A percentile compares a stretch with the other conserved stretches of the same genome.
These are phyloP conservation scores for Penaeus chinensis DNA, from an alignment of 1,140 invertebrate genomes.

Conservation along the genomic window DNA sequence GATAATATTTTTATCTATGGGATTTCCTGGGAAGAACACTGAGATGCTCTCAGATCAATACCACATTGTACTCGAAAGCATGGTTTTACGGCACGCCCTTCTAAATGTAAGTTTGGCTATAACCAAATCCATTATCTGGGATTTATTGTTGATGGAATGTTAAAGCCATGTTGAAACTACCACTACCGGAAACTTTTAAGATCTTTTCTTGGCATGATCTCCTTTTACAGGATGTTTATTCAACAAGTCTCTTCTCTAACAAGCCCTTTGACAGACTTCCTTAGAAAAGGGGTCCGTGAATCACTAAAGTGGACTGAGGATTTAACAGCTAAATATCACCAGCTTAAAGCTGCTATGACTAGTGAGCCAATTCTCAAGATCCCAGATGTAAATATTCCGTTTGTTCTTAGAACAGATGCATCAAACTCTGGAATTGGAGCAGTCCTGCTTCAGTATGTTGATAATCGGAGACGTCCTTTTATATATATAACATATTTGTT, in stretches of 20 bases:
- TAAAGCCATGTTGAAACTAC: background rate
- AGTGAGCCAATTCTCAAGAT: too few relatives aligned
- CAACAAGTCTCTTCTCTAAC: background rate
- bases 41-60: too few relatives aligned
- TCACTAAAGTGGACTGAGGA: too few relatives aligned
- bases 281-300: too few relatives aligned
- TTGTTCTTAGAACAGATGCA: too few relatives aligned
- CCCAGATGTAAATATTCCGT: too few relatives aligned
- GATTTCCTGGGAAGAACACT: background rate
- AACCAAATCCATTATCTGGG: background rate
- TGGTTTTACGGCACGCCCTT: background rate
- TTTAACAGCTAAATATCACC: too few relatives aligned
- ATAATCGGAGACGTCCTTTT: too few relatives aligned
- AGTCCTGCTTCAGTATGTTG: too few relatives aligned
- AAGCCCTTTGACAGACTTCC: background rate
- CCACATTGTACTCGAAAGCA: background rate
- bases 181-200: background rate
- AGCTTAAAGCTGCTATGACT: too few relatives aligned
- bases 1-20: background rate
- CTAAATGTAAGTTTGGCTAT: conserved; percentile 5
- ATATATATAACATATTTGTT: too few relatives aligned
- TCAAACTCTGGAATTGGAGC: too few relatives aligned
- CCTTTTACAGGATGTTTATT: conserved; percentile 23
- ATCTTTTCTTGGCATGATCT: background rate
- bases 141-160: conserved; percentile 8